These are phyloP conservation scores for Enteromius viviparus DNA, from an alignment of 2,797 vertebrate genomes.

Conservation along the genomic window DNA sequence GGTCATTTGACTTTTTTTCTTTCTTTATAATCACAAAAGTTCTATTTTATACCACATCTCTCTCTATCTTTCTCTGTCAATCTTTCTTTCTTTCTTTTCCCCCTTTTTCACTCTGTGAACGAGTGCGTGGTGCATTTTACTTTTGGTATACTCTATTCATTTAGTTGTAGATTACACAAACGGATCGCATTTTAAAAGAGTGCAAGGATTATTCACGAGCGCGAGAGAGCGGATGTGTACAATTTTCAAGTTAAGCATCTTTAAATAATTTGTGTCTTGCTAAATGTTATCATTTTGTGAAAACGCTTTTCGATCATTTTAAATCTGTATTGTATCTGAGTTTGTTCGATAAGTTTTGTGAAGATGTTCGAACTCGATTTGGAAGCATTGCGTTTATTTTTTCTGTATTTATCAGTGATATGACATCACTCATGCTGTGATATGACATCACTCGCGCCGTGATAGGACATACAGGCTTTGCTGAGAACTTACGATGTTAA, in stretches of 20 bases:
- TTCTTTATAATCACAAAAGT: constrained; percentile 17
- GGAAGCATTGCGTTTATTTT: constrained; percentile 29
- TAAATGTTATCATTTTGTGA: constrained; percentile 44
- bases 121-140: background rate
- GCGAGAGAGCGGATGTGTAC: constrained; percentile 17
- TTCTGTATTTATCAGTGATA: constrained; percentile 48
- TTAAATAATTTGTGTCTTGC: constrained; percentile 49
- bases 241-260: constrained; percentile 52
- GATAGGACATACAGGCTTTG: constrained; percentile 35
- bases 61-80: background rate
- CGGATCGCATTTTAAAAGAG: constrained; percentile 11
- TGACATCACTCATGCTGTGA: constrained; percentile 25
- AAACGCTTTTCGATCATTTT: constrained; percentile 35
- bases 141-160: background rate
- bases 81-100: background rate
- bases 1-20: constrained; percentile 19
- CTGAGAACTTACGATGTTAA: constrained; percentile 34
- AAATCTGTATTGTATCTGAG: constrained; percentile 41
- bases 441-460: constrained; percentile 32
- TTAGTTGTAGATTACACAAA: constrained; percentile 30
- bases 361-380: constrained; percentile 36
- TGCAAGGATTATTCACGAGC: constrained; percentile 14
- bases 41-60: constrained; percentile 2
- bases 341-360: constrained; percentile 45
- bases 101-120: background rate